Evolutionary conservation across 2,888 invertebrate genomes (phyloP).

Genomic region (Amblyjoppa fuscipennis): DNA sequence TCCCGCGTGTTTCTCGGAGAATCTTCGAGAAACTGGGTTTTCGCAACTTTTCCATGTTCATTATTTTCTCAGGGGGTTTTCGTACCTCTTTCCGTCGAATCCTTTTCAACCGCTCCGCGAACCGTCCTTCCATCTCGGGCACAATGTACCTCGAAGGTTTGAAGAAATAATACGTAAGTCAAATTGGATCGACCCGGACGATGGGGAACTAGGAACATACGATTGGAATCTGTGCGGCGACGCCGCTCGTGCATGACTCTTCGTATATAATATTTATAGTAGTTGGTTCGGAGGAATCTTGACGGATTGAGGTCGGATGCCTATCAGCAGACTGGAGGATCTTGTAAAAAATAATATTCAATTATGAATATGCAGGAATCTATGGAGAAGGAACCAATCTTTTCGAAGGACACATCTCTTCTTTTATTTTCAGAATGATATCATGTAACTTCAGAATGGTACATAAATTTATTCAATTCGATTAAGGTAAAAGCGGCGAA

Average conservation of each 20-base stretch:
- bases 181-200: neutral
- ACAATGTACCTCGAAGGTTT: neutral
- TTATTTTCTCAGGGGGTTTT: neutral
- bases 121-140: neutral
- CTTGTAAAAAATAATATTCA: no score
- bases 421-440: no score
- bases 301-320: neutral
- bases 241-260: neutral
- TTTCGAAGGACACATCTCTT: no score
- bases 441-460: no score
- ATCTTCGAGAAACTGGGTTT: neutral
- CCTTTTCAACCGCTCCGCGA: neutral
- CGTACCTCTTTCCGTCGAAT: neutral
- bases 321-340: neutral
- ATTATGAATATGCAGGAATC: no score
- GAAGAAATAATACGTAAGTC: neutral
- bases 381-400: no score
- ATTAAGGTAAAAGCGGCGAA: neutral
- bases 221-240: neutral
- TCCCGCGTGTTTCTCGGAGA: neutral
- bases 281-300: neutral
- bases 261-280: conserved; percentile 1
- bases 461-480: neutral
- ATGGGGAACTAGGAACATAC: neutral
- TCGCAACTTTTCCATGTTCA: neutral